Base-by-base conservation (phyloP, 1,140 invertebrate species). In the Heliconius eleuchia region DNA sequence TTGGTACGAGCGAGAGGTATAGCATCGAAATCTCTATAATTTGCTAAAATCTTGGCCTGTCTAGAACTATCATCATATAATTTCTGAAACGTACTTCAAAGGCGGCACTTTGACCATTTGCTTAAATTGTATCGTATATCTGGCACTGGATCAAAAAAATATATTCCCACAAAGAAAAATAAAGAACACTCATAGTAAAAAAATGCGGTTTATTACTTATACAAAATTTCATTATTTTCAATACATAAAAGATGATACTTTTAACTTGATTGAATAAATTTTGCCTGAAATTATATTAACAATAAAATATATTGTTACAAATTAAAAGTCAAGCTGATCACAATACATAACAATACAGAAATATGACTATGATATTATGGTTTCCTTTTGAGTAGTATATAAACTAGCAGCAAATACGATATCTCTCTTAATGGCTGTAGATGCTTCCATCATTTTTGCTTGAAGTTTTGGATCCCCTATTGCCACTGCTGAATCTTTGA, bases 361-460 rank as follows among this genome's bases (percentile, higher is more conserved):
- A n/a, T 27, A 34, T 55, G 1, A 66, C 57, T 76, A 91, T 52
- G 80, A 80, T 71, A 79, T 79, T n/a, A 88, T 80, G 76, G 87
- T 85, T 71, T 92, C 92, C 75, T 86, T 86, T 75, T 89, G 88
- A 3, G 92, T 92, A 16, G 98, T 99, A 89, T 99, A 99, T 19
- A 99, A 95, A 94, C 98, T 99, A 30, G 98, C 98, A 50, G 99
- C 98, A 94, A 99, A 99, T 1, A 99, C 99, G 90, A 99, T 99
- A 92, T 99, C 99, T 84, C 99, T 95, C 91, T 99, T 99, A 76
- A 99, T 99, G 52, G 97, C 96, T 2, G 96, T 96, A 0, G 98
- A 98, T 0, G 99, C 98, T 93, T 99, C 97, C 91, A 99, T 98
- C 98, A 99, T 99, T 95, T 99, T 99, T 73, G 97, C 96, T 87